Conservation (phyloP, 2,797 vertebrate genomes). For the Neopelma chrysocephalum region DNA sequence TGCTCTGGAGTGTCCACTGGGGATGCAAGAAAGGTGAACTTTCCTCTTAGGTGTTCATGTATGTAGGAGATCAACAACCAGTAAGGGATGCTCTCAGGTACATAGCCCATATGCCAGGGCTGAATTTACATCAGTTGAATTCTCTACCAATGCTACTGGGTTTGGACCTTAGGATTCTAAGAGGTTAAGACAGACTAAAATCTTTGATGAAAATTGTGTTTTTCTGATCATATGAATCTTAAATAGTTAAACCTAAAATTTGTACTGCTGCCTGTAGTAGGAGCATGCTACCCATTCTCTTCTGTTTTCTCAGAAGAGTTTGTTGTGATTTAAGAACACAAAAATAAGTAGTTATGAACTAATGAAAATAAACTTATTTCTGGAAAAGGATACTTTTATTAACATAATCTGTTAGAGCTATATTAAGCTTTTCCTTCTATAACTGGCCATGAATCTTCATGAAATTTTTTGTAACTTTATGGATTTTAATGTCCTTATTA, state of each 20-base stretch:
- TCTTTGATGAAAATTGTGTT: background rate
- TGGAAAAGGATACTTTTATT: background rate
- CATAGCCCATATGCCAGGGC: accelerated
- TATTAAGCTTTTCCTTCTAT: background rate
- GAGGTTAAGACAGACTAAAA: background rate
- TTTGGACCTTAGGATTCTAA: background rate
- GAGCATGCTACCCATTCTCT: accelerated
- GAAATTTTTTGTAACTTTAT: background rate
- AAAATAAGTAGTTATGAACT: background rate
- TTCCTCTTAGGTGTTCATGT: background rate
- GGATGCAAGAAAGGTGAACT: background rate
- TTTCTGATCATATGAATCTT: background rate
- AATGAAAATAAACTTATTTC: background rate
- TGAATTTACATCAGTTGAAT: background rate
- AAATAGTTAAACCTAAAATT: background rate
- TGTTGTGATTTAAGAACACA: background rate
- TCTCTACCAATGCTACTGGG: background rate
- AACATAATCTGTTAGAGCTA: background rate
- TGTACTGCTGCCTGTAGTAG: background rate
- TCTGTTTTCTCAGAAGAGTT: background rate
- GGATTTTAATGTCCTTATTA: accelerated
- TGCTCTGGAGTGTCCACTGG: accelerated
- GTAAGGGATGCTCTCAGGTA: background rate
- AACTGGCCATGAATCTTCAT: background rate
- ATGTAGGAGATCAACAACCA: background rate